These are phyloP conservation scores for Cardiocondyla obscurior DNA, from an alignment of 1,140 invertebrate genomes.

Conservation along the genomic window DNA sequence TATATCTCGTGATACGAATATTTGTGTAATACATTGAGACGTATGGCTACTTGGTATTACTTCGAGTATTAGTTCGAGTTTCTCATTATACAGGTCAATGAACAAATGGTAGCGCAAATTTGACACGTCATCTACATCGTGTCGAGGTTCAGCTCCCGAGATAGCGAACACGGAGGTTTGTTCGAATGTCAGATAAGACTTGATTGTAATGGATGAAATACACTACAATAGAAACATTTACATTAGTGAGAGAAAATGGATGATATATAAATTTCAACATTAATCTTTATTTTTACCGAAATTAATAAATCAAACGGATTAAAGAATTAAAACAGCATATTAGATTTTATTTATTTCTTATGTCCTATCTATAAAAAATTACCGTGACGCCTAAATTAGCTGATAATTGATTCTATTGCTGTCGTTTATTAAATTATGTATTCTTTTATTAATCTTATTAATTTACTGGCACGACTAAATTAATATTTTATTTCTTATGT, in stretches of 20 bases:
- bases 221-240: not conserved
- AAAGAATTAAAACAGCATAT: not conserved
- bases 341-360: not conserved
- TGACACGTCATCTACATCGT: not conserved
- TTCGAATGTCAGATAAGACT: not conserved
- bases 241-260: not conserved
- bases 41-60: not conserved
- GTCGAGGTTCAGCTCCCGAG: not conserved
- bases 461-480: too few species aligned
- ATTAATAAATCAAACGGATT: not conserved
- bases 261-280: not conserved
- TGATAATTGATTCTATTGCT: too few species aligned
- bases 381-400: too few species aligned
- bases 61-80: too few species aligned
- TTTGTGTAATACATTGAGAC: not conserved
- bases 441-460: too few species aligned
- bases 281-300: not conserved
- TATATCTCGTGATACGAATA: not conserved
- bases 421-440: too few species aligned
- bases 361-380: too few species aligned
- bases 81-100: not conserved
- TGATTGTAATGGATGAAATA: not conserved
- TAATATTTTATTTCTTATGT: too few species aligned
- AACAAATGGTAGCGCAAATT: conserved; percentile 4
- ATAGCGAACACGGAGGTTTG: not conserved